These are phyloP conservation scores for Platerodrilus igneus DNA, from an alignment of 2,888 invertebrate genomes.

Conservation along the genomic window DNA sequence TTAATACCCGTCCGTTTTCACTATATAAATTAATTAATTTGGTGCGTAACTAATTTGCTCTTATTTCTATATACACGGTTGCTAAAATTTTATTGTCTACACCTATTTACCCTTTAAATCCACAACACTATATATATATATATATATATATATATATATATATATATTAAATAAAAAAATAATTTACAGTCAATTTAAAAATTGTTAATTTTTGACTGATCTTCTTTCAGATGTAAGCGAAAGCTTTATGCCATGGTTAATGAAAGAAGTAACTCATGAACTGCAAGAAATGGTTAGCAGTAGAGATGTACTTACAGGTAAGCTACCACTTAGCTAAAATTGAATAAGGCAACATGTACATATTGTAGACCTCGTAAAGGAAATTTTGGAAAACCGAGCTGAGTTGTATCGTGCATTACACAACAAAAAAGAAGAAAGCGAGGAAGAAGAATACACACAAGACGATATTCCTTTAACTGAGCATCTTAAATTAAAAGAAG, in stretches of 20 bases:
- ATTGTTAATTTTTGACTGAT: no score
- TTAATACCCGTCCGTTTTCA: no score
- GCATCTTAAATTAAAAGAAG: constrained; percentile 39
- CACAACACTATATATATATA: no score
- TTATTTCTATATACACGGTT: no score
- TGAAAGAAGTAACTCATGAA: constrained; percentile 74
- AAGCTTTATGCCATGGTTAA: constrained; percentile 83
- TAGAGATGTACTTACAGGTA: constrained; percentile 73
- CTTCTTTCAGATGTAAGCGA: constrained; percentile 72
- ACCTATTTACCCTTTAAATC: no score
- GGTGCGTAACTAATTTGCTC: no score
- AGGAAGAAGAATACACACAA: constrained; percentile 36
- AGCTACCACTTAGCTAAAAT: constrained; percentile 22
- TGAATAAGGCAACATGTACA: background rate
- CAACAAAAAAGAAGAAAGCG: constrained; percentile 36
- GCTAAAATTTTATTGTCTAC: no score
- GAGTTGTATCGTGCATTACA: constrained; percentile 55
- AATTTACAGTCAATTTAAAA: no score
- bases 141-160: no score
- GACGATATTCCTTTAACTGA: constrained; percentile 39
- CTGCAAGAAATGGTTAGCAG: constrained; percentile 77
- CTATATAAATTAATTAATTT: no score
- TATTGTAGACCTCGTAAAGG: constrained; percentile 65
- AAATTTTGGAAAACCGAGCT: constrained; percentile 71
- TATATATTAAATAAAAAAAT: no score